Evolutionary conservation across 1,140 invertebrate species (phyloP).

Genomic region (Bombus cullumanus): DNA sequence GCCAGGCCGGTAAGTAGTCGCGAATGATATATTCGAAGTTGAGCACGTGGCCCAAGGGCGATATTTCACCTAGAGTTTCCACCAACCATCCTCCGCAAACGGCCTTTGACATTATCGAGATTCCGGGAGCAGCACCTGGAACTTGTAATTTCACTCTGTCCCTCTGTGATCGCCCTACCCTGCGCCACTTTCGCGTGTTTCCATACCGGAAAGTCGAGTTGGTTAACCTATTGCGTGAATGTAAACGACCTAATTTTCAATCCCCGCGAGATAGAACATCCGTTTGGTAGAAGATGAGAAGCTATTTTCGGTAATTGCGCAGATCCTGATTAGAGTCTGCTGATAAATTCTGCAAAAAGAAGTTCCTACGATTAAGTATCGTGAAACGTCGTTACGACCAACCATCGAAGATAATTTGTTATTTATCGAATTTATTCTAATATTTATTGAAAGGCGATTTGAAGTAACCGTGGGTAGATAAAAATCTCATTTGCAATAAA

Average conservation of each 20-base stretch:
- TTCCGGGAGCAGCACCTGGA: slow-evolving; percentile 60
- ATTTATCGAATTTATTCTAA: background rate
- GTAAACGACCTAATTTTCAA: background rate
- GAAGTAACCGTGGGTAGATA: background rate
- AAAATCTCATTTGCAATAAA: background rate
- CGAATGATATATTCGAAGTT: slow-evolving; percentile 73
- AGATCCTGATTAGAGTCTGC: background rate
- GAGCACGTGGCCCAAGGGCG: slow-evolving; percentile 58
- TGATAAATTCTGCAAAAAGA: background rate
- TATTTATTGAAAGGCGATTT: background rate
- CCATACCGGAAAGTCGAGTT: background rate
- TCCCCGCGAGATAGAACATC: background rate
- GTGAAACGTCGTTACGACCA: background rate
- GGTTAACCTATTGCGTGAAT: background rate
- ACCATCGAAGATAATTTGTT: background rate
- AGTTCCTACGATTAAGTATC: too few relatives aligned
- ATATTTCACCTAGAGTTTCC: slow-evolving; percentile 68
- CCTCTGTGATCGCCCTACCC: background rate
- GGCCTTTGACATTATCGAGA: slow-evolving; percentile 69
- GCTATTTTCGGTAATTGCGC: background rate
- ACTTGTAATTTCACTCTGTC: slow-evolving; percentile 61
- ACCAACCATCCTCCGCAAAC: slow-evolving; percentile 19
- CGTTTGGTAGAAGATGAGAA: background rate
- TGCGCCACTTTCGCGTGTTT: background rate
- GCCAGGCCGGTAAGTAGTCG: slow-evolving; percentile 66